Evolutionary conservation across 2,113 vertebrate genomes (phyloP).

Genomic region (Leucopternis melanops): DNA sequence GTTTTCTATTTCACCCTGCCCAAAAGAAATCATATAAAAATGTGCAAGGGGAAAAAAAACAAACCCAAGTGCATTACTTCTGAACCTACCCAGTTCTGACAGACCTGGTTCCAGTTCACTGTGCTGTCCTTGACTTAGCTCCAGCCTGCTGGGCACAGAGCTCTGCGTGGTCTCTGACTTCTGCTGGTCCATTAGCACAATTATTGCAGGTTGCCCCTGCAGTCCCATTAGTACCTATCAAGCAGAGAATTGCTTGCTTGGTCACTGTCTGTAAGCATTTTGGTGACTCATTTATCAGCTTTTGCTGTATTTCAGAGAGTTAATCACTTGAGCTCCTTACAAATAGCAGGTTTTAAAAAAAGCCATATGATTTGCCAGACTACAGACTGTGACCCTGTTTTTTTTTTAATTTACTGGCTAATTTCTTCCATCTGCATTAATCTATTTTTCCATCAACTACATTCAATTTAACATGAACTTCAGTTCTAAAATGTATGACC

Average conservation of each 20-base stretch:
- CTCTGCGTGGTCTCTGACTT: neutral
- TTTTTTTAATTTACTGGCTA: neutral
- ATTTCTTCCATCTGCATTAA: slow-evolving; percentile 25
- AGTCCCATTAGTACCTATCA: slow-evolving; percentile 18
- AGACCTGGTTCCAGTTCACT: neutral
- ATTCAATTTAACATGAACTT: slow-evolving; percentile 24
- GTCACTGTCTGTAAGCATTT: slow-evolving; percentile 22
- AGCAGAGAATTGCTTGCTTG: slow-evolving; percentile 19
- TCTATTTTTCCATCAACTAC: slow-evolving; percentile 20
- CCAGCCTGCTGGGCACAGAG: neutral
- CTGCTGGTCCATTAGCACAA: slow-evolving; percentile 9
- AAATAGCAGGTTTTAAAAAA: neutral
- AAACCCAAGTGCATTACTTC: neutral
- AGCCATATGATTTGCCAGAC: neutral
- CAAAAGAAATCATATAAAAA: neutral
- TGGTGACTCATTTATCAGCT: slow-evolving; percentile 40
- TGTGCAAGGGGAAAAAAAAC: neutral
- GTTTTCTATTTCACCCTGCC: neutral
- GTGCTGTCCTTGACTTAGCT: neutral
- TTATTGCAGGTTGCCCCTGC: neutral
- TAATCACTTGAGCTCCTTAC: slow-evolving; percentile 41
- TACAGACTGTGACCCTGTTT: neutral
- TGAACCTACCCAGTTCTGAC: neutral
- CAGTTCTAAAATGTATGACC: neutral
- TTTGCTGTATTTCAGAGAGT: slow-evolving; percentile 9